These are phyloP conservation scores for Megalops cyprinoides DNA, from an alignment of 2,797 vertebrate species.

Conservation along the genomic window DNA sequence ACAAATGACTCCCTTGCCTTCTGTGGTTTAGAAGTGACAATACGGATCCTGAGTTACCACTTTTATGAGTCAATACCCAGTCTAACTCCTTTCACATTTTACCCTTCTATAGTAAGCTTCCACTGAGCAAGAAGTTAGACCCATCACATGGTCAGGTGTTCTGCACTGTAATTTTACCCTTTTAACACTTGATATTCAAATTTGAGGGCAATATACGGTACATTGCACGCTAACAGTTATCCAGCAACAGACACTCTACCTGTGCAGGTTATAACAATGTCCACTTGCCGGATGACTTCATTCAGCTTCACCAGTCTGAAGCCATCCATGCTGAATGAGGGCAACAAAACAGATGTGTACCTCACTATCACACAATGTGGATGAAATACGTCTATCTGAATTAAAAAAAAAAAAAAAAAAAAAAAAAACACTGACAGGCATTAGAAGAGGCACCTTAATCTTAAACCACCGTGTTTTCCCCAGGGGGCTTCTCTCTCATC, in stretches of 20 bases:
- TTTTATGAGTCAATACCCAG: not conserved
- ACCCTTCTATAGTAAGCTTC: not conserved
- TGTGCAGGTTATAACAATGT: conserved; percentile 98
- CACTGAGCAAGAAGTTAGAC: not conserved
- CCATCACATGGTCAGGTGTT: too few species aligned
- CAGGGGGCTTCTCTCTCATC: too few species aligned
- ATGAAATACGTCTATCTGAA: not conserved
- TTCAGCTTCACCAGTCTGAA: conserved; percentile 97
- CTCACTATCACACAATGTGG: not conserved
- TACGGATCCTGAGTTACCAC: not conserved
- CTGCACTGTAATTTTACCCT: not conserved
- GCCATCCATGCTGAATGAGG: conserved; percentile 88
- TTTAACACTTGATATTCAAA: too few species aligned
- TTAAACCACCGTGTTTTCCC: too few species aligned
- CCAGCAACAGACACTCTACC: conserved; percentile 64
- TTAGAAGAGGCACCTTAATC: too few species aligned
- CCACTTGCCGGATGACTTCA: conserved; percentile 95
- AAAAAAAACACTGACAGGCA: too few species aligned
- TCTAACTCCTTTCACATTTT: not conserved
- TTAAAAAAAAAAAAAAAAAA: too few species aligned
- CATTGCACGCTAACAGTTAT: not conserved
- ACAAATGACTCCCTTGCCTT: not conserved
- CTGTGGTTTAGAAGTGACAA: not conserved
- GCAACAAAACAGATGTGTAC: not conserved
- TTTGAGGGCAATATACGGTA: not conserved